Conservation (phyloP, 37 sponge, comb jelly and placozoan species). For the Aplysina aerophoba region DNA sequence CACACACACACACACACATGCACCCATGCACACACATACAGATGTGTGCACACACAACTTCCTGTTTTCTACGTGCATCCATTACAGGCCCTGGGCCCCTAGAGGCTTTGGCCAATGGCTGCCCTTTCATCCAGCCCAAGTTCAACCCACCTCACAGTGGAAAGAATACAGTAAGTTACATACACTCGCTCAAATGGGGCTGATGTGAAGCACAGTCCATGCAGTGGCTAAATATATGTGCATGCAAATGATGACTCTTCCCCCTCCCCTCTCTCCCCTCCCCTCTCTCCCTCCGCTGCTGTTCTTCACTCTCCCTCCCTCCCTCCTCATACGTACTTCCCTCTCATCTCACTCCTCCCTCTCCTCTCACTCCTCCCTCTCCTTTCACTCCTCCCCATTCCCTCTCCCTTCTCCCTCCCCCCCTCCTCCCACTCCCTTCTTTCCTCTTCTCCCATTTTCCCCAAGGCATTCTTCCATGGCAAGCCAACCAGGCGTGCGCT, state of each 20-base stretch:
- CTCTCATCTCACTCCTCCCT: not conserved
- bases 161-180: constrained; percentile 46
- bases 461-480: constrained; percentile 60
- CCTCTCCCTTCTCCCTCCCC: not conserved
- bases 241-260: too few species aligned
- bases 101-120: constrained; percentile 82
- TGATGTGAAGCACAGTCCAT: not conserved
- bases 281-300: too few species aligned
- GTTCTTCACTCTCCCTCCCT: too few species aligned
- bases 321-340: not conserved
- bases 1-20: too few species aligned
- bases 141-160: constrained; percentile 57
- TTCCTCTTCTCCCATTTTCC: not conserved
- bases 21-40: too few species aligned
- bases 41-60: too few species aligned
- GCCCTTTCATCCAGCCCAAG: constrained; percentile 70
- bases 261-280: too few species aligned
- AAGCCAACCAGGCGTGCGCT: constrained; percentile 73
- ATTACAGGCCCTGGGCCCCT: constrained; percentile 72
- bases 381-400: not conserved
- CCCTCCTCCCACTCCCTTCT: not conserved
- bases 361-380: not conserved
- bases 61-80: too few species aligned
- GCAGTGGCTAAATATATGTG: too few species aligned
- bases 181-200: not conserved